Percentiles rank a stretch among this genome's conserved stretches.
These are phyloP conservation scores for Elaphurus davidianus DNA, from an alignment of 2,113 vertebrate species.

Conservation along the genomic window DNA sequence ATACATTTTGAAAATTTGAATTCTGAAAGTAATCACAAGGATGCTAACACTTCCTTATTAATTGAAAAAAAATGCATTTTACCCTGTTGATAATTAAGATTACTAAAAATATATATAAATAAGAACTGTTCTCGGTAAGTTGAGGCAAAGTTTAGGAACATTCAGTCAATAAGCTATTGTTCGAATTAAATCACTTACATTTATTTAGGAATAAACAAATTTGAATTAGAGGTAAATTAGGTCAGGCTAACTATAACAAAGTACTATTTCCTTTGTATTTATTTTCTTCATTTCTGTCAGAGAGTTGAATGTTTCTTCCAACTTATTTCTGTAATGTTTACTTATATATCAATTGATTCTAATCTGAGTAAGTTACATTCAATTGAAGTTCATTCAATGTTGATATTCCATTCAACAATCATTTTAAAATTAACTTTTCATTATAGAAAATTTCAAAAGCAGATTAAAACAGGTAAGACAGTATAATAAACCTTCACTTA, in stretches of 20 bases:
- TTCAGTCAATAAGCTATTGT: neutral
- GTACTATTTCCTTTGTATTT: neutral
- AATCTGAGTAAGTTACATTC: neutral
- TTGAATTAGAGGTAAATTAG: neutral
- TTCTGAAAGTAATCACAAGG: neutral
- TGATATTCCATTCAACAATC: neutral
- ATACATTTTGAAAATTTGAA: neutral
- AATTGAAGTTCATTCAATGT: neutral
- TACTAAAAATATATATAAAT: neutral
- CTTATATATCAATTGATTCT: neutral
- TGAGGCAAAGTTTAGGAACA: neutral
- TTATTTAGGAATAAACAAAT: neutral
- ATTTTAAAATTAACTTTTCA: neutral
- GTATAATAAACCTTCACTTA: neutral
- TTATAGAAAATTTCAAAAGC: neutral
- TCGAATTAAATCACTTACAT: neutral
- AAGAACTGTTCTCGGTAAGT: neutral
- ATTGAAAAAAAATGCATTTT: constrained; percentile 11
- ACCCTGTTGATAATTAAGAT: neutral
- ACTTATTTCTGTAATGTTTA: neutral
- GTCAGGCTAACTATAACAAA: neutral
- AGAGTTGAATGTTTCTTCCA: neutral
- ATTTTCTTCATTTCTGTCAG: neutral
- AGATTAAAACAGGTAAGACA: neutral
- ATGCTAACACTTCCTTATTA: neutral